Base-by-base conservation (phyloP, 2,113 vertebrate species). In the Petrocephalus zakoni region DNA sequence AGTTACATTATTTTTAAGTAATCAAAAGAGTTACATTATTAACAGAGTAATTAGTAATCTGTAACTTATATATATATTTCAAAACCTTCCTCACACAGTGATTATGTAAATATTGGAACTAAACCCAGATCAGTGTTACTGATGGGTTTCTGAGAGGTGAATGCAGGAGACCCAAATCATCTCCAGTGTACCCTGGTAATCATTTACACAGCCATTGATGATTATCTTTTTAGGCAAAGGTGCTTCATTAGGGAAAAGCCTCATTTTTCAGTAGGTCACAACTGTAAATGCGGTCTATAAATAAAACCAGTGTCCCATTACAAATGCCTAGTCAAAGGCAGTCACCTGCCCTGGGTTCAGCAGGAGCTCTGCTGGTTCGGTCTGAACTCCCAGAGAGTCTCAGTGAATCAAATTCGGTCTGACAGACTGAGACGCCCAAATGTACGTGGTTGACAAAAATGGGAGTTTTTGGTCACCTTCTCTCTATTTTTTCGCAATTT, bases 401-500 rank as follows among this genome's bases (percentile, higher is more conserved):
- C 42, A 34, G n/a, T 86, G n/a, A 51, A 21, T 29, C 47, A 25
- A 22, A 86, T 56, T 55, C 17, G 2, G 4, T 15, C 49, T 34
- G 51, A 86, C 49, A 56, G 47, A 34, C 51, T n/a, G 52, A 21
- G 52, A 53, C 52, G 1, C 17, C 84, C 0, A 4, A 37, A 25
- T 17, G 29, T 5, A 52, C 84, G 13, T 19, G 29, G n/a, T 56
- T 9, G 52, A 86, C 52, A 34, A 11, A 53, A 22, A 34, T 11
- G 6, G 56, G 84, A 15, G 22, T 29, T 52, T 52, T 49, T 7
- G 1, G 42, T 17, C 19, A 6, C 22, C 88, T 56, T 89, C 53
- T 61, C 81, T 21, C 64, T 55, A 49, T 17, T 52, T 89, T 68
- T 49, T 84, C 56, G 25, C 56, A 88, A 72, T 89, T 90, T 90